These are phyloP conservation scores for Fissipunctia ypsillon DNA, from an alignment of 2,888 invertebrate species.

Conservation along the genomic window DNA sequence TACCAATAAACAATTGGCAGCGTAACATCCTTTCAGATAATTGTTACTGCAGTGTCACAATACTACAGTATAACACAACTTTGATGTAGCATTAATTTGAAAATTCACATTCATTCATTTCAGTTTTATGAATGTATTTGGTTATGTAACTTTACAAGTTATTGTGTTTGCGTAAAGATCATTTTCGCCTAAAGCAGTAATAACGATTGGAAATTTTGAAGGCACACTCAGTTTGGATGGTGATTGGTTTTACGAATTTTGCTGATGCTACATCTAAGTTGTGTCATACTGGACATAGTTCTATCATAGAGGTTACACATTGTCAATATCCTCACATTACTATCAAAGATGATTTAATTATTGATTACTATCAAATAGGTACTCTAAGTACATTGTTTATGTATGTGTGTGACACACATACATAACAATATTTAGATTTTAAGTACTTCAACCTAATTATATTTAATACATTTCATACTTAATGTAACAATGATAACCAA, in stretches of 20 bases:
- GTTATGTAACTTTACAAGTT: too few relatives aligned
- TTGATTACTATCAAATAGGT: slow-evolving; percentile 22
- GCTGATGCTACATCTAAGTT: too few relatives aligned
- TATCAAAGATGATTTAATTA: slow-evolving; percentile 14
- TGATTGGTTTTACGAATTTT: too few relatives aligned
- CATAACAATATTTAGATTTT: slow-evolving; percentile 8
- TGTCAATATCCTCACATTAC: slow-evolving; percentile 15
- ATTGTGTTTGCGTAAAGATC: too few relatives aligned
- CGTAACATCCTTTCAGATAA: slow-evolving; percentile 64
- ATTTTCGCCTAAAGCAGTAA: too few relatives aligned
- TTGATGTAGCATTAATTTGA: too few relatives aligned
- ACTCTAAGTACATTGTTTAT: not conserved
- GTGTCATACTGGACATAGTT: too few relatives aligned
- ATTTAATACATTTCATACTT: slow-evolving; percentile 28
- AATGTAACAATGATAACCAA: not conserved
- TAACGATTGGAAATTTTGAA: too few relatives aligned
- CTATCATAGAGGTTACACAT: slow-evolving; percentile 22
- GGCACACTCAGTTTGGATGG: too few relatives aligned
- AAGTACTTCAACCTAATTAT: slow-evolving; percentile 13
- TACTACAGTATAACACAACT: too few relatives aligned
- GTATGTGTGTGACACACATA: slow-evolving; percentile 11
- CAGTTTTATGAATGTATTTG: too few relatives aligned
- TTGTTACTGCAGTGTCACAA: slow-evolving; percentile 50
- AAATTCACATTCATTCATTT: too few relatives aligned
- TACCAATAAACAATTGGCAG: slow-evolving; percentile 52